Evolutionary conservation across 2,888 invertebrate species (phyloP).

Genomic region (Xanthostigma xanthostigma): DNA sequence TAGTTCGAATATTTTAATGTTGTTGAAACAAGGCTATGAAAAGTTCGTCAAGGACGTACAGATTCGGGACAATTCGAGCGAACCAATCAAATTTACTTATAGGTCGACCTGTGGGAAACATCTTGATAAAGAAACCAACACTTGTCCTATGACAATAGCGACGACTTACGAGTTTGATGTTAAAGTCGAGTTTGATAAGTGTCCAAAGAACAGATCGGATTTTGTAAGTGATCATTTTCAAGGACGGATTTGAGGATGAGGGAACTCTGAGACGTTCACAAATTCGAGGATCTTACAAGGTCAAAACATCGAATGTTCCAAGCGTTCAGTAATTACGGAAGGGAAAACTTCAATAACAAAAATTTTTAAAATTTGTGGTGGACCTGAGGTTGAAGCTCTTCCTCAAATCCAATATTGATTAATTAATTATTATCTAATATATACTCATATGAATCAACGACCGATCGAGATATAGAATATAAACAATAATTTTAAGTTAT

Average conservation of each 20-base stretch:
- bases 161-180: constrained; percentile 47
- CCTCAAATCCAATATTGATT: too few relatives aligned
- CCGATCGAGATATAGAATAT: not conserved
- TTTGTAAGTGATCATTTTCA: constrained; percentile 20
- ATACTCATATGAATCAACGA: too few relatives aligned
- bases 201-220: constrained; percentile 36
- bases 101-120: constrained; percentile 50
- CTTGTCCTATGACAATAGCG: constrained; percentile 47
- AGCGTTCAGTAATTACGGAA: too few relatives aligned
- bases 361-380: too few relatives aligned
- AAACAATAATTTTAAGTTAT: not conserved
- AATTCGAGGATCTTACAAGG: too few relatives aligned
- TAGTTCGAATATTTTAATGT: constrained; percentile 72
- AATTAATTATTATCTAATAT: too few relatives aligned
- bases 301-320: too few relatives aligned
- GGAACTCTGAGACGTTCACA: too few relatives aligned
- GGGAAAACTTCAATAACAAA: too few relatives aligned
- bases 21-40: constrained; percentile 68
- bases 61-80: constrained; percentile 44
- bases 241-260: too few relatives aligned
- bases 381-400: too few relatives aligned
- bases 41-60: constrained; percentile 50
- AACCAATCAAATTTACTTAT: constrained; percentile 50
- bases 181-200: constrained; percentile 40
- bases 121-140: constrained; percentile 29